These are phyloP conservation scores for Acanthococcus lagerstroemiae DNA, from an alignment of 2,888 invertebrate species.

Conservation along the genomic window DNA sequence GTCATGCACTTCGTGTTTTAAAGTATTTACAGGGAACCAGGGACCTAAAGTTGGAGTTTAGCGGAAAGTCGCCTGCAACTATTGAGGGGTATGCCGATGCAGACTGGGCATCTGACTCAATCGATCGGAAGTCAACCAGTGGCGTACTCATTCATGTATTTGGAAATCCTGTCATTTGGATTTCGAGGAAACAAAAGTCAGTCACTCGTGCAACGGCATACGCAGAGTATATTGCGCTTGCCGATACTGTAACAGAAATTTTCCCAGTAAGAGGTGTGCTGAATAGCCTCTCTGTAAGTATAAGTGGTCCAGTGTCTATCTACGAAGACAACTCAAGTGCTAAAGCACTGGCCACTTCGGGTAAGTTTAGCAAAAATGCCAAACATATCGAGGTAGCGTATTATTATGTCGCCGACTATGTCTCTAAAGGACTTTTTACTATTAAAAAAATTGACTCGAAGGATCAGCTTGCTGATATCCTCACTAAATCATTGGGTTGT, in stretches of 20 bases:
- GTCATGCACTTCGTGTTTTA: not conserved
- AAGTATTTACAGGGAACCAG: not conserved
- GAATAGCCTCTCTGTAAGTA: not conserved
- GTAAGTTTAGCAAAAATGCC: not conserved
- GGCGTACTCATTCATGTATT: not conserved
- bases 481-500: not conserved
- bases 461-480: not conserved
- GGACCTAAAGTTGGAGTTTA: not conserved
- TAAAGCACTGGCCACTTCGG: not conserved
- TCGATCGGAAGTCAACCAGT: not conserved
- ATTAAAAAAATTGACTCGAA: not conserved
- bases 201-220: not conserved
- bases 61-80: not conserved
- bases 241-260: not conserved
- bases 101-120: too few species aligned
- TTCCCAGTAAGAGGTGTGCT: not conserved
- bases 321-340: not conserved
- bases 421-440: not conserved
- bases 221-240: not conserved
- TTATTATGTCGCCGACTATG: not conserved
- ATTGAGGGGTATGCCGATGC: not conserved
- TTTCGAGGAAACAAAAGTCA: not conserved
- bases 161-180: not conserved
- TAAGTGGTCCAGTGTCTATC: not conserved
- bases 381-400: not conserved